Percentiles rank a stretch among this genome's conserved stretches.
Conservation (phyloP, 2,888 invertebrate genomes). For the Zonitis immaculata region DNA sequence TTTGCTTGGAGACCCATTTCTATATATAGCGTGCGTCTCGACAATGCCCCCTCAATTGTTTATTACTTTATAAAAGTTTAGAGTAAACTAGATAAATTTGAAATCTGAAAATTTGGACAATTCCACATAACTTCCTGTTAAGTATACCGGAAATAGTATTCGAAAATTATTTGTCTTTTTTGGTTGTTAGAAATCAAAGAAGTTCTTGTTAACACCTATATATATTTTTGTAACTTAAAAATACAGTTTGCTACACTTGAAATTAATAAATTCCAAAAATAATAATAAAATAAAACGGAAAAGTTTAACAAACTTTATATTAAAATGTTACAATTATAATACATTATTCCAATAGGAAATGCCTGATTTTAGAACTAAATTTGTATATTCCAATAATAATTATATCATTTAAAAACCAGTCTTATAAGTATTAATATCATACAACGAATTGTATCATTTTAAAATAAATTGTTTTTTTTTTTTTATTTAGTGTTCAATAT, state of each 20-base stretch:
- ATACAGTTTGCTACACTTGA: conserved; percentile 42
- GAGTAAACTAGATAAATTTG: too few relatives aligned
- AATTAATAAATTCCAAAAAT: conserved; percentile 34
- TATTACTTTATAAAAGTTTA: too few relatives aligned
- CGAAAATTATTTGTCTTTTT: too few relatives aligned
- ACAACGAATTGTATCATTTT: too few relatives aligned
- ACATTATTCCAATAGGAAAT: conserved; percentile 22
- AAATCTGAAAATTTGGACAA: too few relatives aligned
- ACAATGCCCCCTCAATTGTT: too few relatives aligned
- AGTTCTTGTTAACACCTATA: conserved; percentile 43
- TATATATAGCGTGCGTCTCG: too few relatives aligned
- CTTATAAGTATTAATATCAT: conserved; percentile 18
- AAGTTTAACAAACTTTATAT: conserved; percentile 37
- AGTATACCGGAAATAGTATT: too few relatives aligned
- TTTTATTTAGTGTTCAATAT: conserved; percentile 19
- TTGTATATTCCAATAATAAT: conserved; percentile 12
- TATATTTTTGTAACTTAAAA: conserved; percentile 41
- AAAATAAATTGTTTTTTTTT: too few relatives aligned
- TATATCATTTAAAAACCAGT: conserved; percentile 26
- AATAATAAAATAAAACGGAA: conserved; percentile 18
- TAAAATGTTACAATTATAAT: conserved; percentile 30
- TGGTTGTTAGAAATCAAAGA: too few relatives aligned
- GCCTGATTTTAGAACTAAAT: conserved; percentile 28
- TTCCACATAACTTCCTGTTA: too few relatives aligned
- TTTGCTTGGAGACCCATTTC: too few relatives aligned